Evolutionary conservation across 2,888 invertebrate species (phyloP).

Genomic region (Xestoiulus laeticollis): DNA sequence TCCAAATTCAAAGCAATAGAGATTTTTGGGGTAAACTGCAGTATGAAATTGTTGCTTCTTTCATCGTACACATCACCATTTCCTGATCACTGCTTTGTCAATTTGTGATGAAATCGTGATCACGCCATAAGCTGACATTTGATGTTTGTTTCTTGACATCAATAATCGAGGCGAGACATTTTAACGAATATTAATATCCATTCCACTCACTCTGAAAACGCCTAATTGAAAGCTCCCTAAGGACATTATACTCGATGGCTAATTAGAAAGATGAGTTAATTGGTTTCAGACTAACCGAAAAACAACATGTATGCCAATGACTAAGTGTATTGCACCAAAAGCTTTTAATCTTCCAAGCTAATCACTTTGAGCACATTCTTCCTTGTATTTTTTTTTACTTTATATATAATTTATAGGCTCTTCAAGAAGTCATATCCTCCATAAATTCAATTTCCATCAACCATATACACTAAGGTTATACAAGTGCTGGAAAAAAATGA

Average conservation of each 20-base stretch:
- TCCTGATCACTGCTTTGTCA: no score
- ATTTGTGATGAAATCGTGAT: not conserved
- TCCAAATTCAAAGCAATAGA: no score
- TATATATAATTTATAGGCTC: not conserved
- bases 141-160: not conserved
- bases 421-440: not conserved
- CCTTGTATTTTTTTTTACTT: not conserved
- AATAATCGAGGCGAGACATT: not conserved
- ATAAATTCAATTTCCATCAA: not conserved
- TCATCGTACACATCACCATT: no score
- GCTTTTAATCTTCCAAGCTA: not conserved
- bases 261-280: conserved; percentile 34
- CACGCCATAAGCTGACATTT: not conserved
- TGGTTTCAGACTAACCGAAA: conserved; percentile 11
- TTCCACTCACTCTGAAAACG: not conserved
- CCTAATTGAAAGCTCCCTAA: not conserved
- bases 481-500: not conserved
- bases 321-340: not conserved
- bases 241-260: not conserved
- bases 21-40: no score
- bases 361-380: not conserved
- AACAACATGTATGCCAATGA: not conserved
- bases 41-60: no score
- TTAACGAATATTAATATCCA: conserved; percentile 10
- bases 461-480: not conserved